These are phyloP conservation scores for Calypte anna DNA, from an alignment of 2,113 vertebrate genomes.

Conservation along the genomic window DNA sequence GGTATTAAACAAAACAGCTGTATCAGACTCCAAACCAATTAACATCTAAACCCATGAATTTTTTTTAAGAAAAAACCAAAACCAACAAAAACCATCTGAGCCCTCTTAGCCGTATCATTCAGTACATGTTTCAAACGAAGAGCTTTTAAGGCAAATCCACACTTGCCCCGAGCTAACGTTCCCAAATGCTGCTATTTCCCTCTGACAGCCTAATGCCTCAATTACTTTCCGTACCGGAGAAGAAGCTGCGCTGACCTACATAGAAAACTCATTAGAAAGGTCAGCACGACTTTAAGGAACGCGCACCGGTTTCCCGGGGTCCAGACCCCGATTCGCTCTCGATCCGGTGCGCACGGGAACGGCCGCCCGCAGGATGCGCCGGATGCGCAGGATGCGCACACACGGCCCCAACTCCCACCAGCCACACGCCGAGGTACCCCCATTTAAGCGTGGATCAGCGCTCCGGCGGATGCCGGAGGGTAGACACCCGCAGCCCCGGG, in stretches of 20 bases:
- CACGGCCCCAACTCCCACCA: background rate
- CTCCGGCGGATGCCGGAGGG: background rate
- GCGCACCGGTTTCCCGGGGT: background rate
- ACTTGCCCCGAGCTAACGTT: background rate
- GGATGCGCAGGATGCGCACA: background rate
- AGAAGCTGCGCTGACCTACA: background rate
- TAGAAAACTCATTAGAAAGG: background rate
- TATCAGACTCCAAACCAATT: conserved; percentile 45
- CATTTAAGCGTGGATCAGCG: background rate
- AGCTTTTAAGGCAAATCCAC: background rate
- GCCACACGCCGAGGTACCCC: background rate
- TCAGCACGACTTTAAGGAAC: background rate
- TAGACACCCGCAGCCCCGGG: background rate
- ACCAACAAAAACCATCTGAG: background rate
- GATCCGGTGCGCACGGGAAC: accelerated
- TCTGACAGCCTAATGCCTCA: background rate
- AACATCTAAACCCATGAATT: conserved; percentile 36
- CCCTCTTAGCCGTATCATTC: background rate
- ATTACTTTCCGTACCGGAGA: background rate
- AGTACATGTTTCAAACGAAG: background rate
- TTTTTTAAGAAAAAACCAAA: background rate
- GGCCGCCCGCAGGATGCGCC: background rate
- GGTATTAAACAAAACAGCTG: conserved; percentile 52
- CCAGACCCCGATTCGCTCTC: background rate
- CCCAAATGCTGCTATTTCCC: background rate